Conservation (phyloP, 2,888 invertebrate genomes). For the Iselma pallidipennis region DNA sequence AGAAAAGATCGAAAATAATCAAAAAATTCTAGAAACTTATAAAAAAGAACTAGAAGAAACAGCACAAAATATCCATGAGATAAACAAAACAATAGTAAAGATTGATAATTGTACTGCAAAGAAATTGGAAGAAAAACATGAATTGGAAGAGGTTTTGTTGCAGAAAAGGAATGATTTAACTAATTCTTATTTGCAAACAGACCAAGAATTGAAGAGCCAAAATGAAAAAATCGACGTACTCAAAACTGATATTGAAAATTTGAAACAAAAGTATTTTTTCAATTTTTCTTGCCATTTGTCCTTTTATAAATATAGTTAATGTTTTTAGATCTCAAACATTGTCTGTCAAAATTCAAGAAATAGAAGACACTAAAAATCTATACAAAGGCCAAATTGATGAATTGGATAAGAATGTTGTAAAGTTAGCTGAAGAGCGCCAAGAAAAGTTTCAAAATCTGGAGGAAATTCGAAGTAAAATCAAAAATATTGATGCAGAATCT, state of each 20-base stretch:
- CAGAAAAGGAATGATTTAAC: background rate
- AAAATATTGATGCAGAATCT: background rate
- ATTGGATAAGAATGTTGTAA: background rate
- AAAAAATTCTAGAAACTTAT: slow-evolving; percentile 65
- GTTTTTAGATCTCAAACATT: background rate
- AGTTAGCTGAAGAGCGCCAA: background rate
- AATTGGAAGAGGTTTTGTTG: background rate
- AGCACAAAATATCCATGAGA: slow-evolving; percentile 18
- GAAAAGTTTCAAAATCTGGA: background rate
- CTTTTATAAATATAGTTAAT: no score
- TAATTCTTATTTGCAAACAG: background rate
- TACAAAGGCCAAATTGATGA: background rate
- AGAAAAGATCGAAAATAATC: background rate
- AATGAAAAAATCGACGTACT: background rate
- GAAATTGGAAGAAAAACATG: background rate
- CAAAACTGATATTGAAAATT: background rate
- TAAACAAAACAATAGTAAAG: background rate
- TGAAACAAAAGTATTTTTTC: background rate
- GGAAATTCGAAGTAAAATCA: background rate
- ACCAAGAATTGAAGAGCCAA: background rate
- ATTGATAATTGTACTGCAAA: background rate
- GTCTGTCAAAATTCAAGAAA: background rate
- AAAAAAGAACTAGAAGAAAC: slow-evolving; percentile 60
- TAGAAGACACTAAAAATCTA: background rate
- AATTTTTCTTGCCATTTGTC: background rate